Conservation (phyloP, 2,797 vertebrate genomes). For the Ficedula albicollis region DNA sequence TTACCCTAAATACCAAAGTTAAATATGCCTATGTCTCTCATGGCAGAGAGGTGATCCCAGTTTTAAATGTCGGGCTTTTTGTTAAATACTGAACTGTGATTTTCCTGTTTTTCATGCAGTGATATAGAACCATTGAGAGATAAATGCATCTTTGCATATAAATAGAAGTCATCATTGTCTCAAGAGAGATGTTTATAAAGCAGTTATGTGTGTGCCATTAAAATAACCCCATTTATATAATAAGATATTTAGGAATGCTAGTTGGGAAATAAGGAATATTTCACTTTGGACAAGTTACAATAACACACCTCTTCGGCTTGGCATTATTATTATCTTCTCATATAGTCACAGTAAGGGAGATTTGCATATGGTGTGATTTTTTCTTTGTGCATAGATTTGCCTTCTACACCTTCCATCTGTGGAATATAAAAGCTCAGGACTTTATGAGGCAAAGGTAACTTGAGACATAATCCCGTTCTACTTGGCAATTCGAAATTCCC, state of each 20-base stretch:
- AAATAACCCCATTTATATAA: background rate
- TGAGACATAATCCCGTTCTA: background rate
- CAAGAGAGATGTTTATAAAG: background rate
- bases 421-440: background rate
- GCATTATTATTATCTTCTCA: background rate
- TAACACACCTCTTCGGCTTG: background rate
- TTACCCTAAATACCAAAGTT: background rate
- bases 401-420: background rate
- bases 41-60: background rate
- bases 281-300: background rate
- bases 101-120: background rate
- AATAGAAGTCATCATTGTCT: background rate
- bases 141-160: background rate
- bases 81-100: background rate
- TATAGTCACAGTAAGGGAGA: background rate
- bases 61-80: background rate
- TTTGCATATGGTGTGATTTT: background rate
- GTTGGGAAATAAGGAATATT: background rate
- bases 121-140: background rate
- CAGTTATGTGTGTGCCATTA: background rate
- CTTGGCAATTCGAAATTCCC: background rate
- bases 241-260: background rate
- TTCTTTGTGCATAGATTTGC: background rate
- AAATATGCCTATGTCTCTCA: background rate
- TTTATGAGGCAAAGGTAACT: conserved; percentile 1